phyloP scores from a whole-genome alignment of 2,113 vertebrate species.

The Elephantulus edwardii region DNA sequence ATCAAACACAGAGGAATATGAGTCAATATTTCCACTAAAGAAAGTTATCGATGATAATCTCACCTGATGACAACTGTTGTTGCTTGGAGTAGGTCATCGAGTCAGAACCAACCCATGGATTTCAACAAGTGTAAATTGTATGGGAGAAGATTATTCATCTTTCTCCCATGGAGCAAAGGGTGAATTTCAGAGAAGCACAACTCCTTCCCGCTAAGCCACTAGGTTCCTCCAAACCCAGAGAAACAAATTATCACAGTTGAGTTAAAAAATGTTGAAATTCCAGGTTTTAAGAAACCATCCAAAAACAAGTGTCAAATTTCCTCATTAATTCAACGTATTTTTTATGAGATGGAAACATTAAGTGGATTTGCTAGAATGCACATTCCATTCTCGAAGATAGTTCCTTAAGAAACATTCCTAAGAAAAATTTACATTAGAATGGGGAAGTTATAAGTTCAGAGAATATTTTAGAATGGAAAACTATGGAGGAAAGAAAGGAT shows the following conservation, averaged over 20 bases:
- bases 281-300: neutral
- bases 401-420: neutral
- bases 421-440: slow-evolving; percentile 9
- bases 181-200: too few species aligned
- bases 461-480: slow-evolving; percentile 13
- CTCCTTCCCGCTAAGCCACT: too few species aligned
- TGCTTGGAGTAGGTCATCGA: too few species aligned
- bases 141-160: too few species aligned
- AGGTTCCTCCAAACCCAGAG: accelerated
- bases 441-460: slow-evolving; percentile 17
- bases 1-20: neutral
- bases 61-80: neutral
- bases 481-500: neutral
- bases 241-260: neutral
- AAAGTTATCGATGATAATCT: neutral
- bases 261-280: slow-evolving; percentile 10
- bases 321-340: neutral
- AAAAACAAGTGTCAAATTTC: slow-evolving; percentile 5
- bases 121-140: too few species aligned
- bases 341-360: neutral
- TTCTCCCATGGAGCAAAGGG: too few species aligned
- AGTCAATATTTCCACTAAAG: neutral
- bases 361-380: neutral
- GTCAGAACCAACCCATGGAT: too few species aligned
- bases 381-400: slow-evolving; percentile 24